These are phyloP conservation scores for Palloptera scutellata DNA, from an alignment of 2,888 invertebrate genomes.

Conservation along the genomic window DNA sequence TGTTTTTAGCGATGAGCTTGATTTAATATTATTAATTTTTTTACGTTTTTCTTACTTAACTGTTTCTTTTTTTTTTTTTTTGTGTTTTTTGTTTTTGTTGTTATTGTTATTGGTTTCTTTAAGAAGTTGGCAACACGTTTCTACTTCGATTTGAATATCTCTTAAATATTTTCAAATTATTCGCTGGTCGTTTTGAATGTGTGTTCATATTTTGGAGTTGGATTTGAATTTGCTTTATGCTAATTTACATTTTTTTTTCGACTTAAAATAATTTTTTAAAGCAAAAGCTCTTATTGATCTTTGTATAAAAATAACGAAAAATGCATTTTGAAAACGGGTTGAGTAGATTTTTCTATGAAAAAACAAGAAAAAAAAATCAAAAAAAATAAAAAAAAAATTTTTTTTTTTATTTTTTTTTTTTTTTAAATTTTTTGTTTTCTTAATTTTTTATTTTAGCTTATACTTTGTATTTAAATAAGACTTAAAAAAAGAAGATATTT, in stretches of 20 bases:
- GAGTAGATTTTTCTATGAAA: conserved; percentile 1
- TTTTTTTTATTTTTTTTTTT: conserved; percentile 13
- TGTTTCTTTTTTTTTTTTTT: too few species aligned
- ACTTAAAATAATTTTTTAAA: background rate
- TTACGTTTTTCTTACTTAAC: too few species aligned
- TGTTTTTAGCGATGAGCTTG: background rate
- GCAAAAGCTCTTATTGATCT: background rate
- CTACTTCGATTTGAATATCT: background rate
- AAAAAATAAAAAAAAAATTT: conserved; percentile 3
- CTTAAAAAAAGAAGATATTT: too few species aligned
- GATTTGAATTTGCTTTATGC: conserved; percentile 15
- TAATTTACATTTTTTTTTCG: conserved; percentile 18
- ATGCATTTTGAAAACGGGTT: conserved; percentile 11
- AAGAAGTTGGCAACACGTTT: conserved; percentile 19
- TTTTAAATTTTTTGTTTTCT: background rate
- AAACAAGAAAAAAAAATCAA: background rate
- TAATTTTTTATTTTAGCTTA: background rate
- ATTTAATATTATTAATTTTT: conserved; percentile 10
- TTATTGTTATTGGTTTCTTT: too few species aligned
- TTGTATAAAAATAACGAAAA: background rate
- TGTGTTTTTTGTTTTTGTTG: too few species aligned
- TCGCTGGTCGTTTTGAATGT: too few species aligned
- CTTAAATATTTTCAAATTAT: too few species aligned
- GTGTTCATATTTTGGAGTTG: too few species aligned
- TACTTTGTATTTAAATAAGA: too few species aligned